These are phyloP conservation scores for Lysiphlebus fabarum DNA, from an alignment of 1,140 invertebrate species.

Conservation along the genomic window DNA sequence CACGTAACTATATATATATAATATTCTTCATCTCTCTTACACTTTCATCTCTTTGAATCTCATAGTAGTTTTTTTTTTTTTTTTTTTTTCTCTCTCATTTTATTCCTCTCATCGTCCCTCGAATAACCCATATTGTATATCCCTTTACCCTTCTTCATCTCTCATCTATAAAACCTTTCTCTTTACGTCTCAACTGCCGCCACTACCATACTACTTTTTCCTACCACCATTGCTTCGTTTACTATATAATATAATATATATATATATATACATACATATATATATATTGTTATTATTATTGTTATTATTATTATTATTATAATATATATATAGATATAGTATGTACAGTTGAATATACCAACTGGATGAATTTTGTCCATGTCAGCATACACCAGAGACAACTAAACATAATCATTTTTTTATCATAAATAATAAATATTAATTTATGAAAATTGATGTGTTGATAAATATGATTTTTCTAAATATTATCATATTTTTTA, in stretches of 20 bases:
- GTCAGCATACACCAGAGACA: slow-evolving; percentile 40
- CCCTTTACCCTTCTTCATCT: slow-evolving; percentile 22
- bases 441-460: slow-evolving; percentile 52
- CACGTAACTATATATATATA: too few relatives aligned
- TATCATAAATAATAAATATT: slow-evolving; percentile 20
- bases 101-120: slow-evolving; percentile 40
- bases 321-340: slow-evolving; percentile 7
- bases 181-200: background rate
- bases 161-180: slow-evolving; percentile 3
- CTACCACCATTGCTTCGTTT: slow-evolving; percentile 1
- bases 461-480: slow-evolving; percentile 36
- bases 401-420: slow-evolving; percentile 35
- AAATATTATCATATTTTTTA: slow-evolving; percentile 40
- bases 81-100: background rate
- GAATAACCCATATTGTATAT: slow-evolving; percentile 55
- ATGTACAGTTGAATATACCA: slow-evolving; percentile 49
- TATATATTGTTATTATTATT: too few relatives aligned
- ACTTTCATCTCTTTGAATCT: too few relatives aligned
- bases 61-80: background rate
- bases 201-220: background rate
- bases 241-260: background rate
- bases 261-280: too few relatives aligned
- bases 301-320: too few relatives aligned
- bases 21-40: too few relatives aligned
- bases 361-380: slow-evolving; percentile 50